A percentile compares a stretch with the other conserved stretches of the same genome.
phyloP scores from a whole-genome alignment of 2,113 vertebrate genomes.

The Tinamus guttatus region DNA sequence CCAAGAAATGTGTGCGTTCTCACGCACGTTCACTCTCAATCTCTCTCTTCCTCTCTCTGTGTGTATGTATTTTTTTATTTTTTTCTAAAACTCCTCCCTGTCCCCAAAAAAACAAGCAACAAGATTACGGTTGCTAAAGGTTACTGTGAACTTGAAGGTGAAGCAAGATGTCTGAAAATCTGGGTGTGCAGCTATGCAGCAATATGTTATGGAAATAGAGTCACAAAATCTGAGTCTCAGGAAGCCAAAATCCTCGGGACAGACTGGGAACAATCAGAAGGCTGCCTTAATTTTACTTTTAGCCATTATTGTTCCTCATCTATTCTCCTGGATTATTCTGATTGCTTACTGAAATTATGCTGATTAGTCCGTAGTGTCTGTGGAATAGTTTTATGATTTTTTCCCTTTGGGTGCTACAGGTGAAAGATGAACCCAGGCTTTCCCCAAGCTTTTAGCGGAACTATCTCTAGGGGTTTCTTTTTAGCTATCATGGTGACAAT shows the following conservation, averaged over 20 bases:
- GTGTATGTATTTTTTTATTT: no score
- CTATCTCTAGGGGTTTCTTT: not conserved
- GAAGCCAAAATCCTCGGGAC: conserved; percentile 31
- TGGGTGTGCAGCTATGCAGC: not conserved
- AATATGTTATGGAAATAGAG: not conserved
- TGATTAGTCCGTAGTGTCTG: conserved; percentile 22
- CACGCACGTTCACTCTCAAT: not conserved
- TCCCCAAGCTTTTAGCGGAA: conserved; percentile 7
- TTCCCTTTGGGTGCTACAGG: conserved; percentile 35
- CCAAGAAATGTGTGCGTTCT: not conserved
- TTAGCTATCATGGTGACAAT: not conserved
- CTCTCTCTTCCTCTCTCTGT: no score
- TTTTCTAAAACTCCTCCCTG: not conserved
- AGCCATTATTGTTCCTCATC: conserved; percentile 29
- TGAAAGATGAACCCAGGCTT: conserved; percentile 46
- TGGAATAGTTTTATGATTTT: conserved; percentile 42
- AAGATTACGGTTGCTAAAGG: conserved; percentile 10
- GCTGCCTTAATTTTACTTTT: conserved; percentile 60
- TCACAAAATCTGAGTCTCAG: not conserved
- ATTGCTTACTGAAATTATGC: conserved; percentile 47
- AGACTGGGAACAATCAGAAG: conserved; percentile 41
- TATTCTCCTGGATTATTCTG: conserved; percentile 52
- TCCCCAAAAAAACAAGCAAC: not conserved
- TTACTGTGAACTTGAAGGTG: conserved; percentile 3
- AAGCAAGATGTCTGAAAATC: conserved; percentile 25